Evolutionary conservation across 2,113 vertebrate species (phyloP).

Genomic region (Phoenicopterus ruber): DNA sequence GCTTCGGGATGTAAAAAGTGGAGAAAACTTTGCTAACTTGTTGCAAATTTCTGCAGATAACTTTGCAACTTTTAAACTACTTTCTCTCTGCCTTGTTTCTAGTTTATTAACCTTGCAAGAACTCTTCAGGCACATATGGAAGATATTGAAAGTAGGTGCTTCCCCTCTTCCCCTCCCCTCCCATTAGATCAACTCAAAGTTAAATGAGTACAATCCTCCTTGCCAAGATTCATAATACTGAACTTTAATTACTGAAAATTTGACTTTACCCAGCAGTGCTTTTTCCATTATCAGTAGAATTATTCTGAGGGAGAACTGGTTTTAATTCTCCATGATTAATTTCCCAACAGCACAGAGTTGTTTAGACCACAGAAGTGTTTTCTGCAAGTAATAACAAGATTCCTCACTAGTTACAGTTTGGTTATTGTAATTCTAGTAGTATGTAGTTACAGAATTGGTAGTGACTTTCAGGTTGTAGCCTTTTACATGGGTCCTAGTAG

Average conservation of each 20-base stretch:
- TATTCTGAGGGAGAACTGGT: neutral
- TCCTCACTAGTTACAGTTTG: neutral
- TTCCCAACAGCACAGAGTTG: neutral
- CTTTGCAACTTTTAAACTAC: slow-evolving; percentile 79
- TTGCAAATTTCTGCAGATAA: slow-evolving; percentile 64
- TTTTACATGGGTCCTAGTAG: neutral
- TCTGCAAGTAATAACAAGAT: neutral
- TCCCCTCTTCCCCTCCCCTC: slow-evolving; percentile 54
- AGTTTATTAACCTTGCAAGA: slow-evolving; percentile 99
- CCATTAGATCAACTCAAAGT: slow-evolving; percentile 57
- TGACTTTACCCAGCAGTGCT: neutral
- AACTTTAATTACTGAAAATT: neutral
- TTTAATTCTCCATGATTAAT: neutral
- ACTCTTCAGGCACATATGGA: slow-evolving; percentile 98
- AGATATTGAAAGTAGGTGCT: slow-evolving; percentile 96
- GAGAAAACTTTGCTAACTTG: slow-evolving; percentile 66
- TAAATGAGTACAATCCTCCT: slow-evolving; percentile 48
- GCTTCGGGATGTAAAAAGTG: slow-evolving; percentile 9
- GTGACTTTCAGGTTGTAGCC: neutral
- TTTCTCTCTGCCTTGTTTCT: slow-evolving; percentile 83
- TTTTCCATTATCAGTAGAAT: neutral
- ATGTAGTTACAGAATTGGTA: accelerated
- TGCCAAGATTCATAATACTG: slow-evolving; percentile 29
- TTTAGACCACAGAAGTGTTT: neutral
- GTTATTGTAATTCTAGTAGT: neutral